Evolutionary conservation across 2,888 invertebrate species (phyloP).

Genomic region (Drosophila limbata): DNA sequence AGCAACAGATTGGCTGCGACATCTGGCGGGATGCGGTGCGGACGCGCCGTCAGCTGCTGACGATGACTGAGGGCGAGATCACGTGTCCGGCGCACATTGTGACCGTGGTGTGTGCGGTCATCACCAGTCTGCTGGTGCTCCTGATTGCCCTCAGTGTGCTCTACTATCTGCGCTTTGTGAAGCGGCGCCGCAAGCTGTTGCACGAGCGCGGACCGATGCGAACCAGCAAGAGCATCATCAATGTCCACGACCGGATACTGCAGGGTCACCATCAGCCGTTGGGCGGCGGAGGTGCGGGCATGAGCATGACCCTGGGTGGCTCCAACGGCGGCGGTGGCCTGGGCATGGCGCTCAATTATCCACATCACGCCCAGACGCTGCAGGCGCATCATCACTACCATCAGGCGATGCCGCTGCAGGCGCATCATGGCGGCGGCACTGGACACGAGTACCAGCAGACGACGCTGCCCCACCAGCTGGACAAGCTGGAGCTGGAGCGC

Average conservation of each 20-base stretch:
- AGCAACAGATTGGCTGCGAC: slow-evolving; percentile 84
- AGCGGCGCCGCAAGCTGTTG: slow-evolving; percentile 83
- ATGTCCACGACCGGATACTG: slow-evolving; percentile 85
- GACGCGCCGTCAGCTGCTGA: slow-evolving; percentile 78
- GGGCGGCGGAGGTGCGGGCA: slow-evolving; percentile 74
- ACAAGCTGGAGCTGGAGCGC: slow-evolving; percentile 85
- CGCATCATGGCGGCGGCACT: slow-evolving; percentile 35
- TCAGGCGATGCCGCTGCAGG: slow-evolving; percentile 75
- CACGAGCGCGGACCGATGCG: slow-evolving; percentile 83
- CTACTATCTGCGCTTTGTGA: slow-evolving; percentile 84
- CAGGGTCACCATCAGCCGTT: slow-evolving; percentile 83
- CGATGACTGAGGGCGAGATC: slow-evolving; percentile 85
- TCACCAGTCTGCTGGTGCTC: slow-evolving; percentile 83
- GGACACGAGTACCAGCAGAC: slow-evolving; percentile 78
- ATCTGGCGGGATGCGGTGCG: slow-evolving; percentile 82
- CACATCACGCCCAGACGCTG: slow-evolving; percentile 78
- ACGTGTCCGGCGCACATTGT: slow-evolving; percentile 85
- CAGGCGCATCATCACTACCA: slow-evolving; percentile 82
- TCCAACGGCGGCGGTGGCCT: slow-evolving; percentile 14
- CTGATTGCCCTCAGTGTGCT: slow-evolving; percentile 84
- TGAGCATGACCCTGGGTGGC: slow-evolving; percentile 68
- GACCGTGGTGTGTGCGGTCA: slow-evolving; percentile 85
- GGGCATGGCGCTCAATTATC: slow-evolving; percentile 74
- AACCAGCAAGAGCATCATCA: slow-evolving; percentile 84
- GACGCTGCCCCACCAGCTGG: slow-evolving; percentile 82